These are phyloP conservation scores for Martes martes DNA, from an alignment of 2,113 vertebrate species.

Conservation along the genomic window DNA sequence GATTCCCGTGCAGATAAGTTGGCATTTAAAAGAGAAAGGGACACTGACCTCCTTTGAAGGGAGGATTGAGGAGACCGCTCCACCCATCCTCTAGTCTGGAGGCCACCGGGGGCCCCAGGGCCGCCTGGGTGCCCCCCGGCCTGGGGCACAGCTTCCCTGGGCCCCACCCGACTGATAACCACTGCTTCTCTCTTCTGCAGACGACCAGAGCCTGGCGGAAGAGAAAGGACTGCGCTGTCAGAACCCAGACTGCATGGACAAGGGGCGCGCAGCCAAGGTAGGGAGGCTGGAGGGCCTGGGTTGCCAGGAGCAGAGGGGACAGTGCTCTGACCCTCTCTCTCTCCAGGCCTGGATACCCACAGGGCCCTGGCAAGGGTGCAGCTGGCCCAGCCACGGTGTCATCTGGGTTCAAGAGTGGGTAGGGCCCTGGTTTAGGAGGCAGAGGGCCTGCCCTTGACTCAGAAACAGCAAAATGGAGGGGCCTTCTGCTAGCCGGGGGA, in stretches of 20 bases:
- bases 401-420: not conserved
- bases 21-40: constrained; percentile 69
- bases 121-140: not conserved
- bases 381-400: constrained; percentile 81
- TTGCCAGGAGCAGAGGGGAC: not conserved
- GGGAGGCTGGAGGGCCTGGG: not conserved
- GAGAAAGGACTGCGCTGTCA: constrained; percentile 90
- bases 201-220: constrained; percentile 85
- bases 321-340: not conserved
- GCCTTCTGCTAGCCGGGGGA: not conserved
- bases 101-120: constrained; percentile 13
- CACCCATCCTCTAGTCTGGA: not conserved
- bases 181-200: constrained; percentile 80
- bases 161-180: constrained; percentile 1
- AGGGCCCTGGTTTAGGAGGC: not conserved
- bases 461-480: not conserved
- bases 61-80: not conserved
- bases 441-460: not conserved
- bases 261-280: constrained; percentile 90
- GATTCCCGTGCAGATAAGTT: constrained; percentile 68
- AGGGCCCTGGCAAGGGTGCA: constrained; percentile 81
- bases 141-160: not conserved
- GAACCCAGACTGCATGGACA: constrained; percentile 87
- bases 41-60: constrained; percentile 73
- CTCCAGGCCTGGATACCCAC: constrained; percentile 77